phyloP scores from a whole-genome alignment of 1,140 invertebrate species.

The Phortica variegata region DNA sequence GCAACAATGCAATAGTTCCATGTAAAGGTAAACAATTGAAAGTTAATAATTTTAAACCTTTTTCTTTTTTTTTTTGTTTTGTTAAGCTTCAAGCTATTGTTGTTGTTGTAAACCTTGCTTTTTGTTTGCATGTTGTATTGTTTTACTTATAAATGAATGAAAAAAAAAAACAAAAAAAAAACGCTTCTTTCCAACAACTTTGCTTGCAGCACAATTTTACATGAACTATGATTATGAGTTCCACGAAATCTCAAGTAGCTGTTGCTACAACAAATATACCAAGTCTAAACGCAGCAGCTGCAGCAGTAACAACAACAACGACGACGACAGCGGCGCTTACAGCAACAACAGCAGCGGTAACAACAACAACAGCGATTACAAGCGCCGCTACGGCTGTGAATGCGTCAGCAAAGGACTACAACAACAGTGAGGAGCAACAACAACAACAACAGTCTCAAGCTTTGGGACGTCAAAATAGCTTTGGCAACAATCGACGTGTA shows the following conservation, averaged over 20 bases:
- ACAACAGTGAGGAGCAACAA: slow-evolving; percentile 20
- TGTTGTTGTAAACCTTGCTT: no score
- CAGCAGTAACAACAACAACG: slow-evolving; percentile 33
- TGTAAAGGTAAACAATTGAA: no score
- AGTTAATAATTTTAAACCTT: no score
- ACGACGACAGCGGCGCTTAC: slow-evolving; percentile 10
- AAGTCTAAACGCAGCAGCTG: slow-evolving; percentile 28
- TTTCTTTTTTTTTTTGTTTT: no score
- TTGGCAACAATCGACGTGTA: slow-evolving; percentile 49
- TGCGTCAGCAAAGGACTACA: slow-evolving; percentile 8
- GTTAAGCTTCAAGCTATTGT: no score
- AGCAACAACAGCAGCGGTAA: slow-evolving; percentile 11
- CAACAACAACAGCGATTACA: slow-evolving; percentile 17
- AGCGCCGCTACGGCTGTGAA: slow-evolving; percentile 13
- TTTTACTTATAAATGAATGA: background rate
- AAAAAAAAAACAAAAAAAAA: background rate
- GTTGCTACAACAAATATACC: slow-evolving; percentile 55
- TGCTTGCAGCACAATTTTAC: slow-evolving; percentile 46
- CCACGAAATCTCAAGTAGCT: slow-evolving; percentile 57
- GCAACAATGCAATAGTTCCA: no score
- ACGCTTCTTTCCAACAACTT: background rate
- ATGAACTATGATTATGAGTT: slow-evolving; percentile 57
- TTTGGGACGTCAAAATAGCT: slow-evolving; percentile 51
- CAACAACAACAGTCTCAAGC: background rate
- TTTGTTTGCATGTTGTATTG: no score